Conservation (phyloP, 2,888 invertebrate genomes). For the Leucania comma region DNA sequence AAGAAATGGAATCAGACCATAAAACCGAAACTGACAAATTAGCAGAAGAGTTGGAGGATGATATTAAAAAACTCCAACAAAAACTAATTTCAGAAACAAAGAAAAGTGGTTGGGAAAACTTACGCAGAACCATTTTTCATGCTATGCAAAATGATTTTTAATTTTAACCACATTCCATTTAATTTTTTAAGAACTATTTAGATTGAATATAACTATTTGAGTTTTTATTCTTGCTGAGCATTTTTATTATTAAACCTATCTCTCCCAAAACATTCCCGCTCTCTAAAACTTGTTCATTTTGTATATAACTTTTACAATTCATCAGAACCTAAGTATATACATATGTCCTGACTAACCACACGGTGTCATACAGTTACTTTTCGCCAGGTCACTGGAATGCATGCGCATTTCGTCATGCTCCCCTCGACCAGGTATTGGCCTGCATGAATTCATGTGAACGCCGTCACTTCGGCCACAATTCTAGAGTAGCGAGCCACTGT, state of each 20-base stretch:
- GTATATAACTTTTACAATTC: not conserved
- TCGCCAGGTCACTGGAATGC: too few relatives aligned
- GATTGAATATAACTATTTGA: slow-evolving; percentile 28
- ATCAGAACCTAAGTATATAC: too few relatives aligned
- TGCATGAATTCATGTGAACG: too few relatives aligned
- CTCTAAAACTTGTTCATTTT: not conserved
- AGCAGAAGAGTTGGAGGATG: slow-evolving; percentile 80
- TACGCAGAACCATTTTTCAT: slow-evolving; percentile 80
- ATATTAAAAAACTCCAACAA: slow-evolving; percentile 80
- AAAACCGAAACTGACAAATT: slow-evolving; percentile 77
- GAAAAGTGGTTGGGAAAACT: slow-evolving; percentile 80
- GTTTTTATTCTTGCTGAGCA: not conserved
- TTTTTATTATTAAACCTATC: slow-evolving; percentile 10
- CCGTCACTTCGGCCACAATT: too few relatives aligned
- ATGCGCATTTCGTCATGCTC: too few relatives aligned
- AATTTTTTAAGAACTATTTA: slow-evolving; percentile 11
- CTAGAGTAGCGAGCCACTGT: too few relatives aligned
- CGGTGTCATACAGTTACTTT: too few relatives aligned
- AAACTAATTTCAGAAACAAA: slow-evolving; percentile 83
- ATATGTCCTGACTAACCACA: too few relatives aligned
- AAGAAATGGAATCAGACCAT: slow-evolving; percentile 78
- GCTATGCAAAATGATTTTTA: slow-evolving; percentile 83
- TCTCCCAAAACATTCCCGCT: not conserved
- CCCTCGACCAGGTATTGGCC: too few relatives aligned
- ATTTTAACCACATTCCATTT: slow-evolving; percentile 19